Conservation (phyloP, 2,888 invertebrate genomes). For the Polylopha cassiicola region DNA sequence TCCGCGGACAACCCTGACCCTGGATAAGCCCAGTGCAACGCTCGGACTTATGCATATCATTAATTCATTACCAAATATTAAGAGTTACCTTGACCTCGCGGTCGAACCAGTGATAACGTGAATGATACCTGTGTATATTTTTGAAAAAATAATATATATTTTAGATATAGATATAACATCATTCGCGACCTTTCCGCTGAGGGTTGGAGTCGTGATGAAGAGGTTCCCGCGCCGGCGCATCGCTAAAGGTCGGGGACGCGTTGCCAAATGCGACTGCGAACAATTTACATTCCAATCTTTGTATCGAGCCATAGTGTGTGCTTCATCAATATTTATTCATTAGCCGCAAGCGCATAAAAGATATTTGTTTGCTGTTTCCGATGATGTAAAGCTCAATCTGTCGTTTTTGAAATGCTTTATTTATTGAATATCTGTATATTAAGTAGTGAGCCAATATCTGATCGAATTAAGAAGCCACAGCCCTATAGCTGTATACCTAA, state of each 20-base stretch:
- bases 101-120: constrained; percentile 67
- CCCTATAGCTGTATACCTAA: no score
- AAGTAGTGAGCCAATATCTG: no score
- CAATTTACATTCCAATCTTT: constrained; percentile 63
- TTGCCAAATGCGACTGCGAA: constrained; percentile 58
- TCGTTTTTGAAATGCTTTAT: constrained; percentile 16
- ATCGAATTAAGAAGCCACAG: no score
- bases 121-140: constrained; percentile 64
- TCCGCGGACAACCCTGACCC: constrained; percentile 37
- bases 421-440: no score
- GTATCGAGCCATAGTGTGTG: constrained; percentile 36
- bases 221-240: constrained; percentile 38
- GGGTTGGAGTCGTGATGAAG: constrained; percentile 50
- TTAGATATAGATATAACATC: constrained; percentile 29
- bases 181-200: constrained; percentile 43
- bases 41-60: constrained; percentile 62
- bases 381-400: constrained; percentile 15
- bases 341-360: constrained; percentile 21
- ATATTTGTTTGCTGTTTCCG: constrained; percentile 9
- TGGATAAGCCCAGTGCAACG: constrained; percentile 44
- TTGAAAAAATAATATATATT: constrained; percentile 29
- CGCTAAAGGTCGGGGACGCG: constrained; percentile 64
- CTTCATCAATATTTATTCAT: constrained; percentile 23
- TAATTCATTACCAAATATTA: constrained; percentile 75
- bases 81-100: constrained; percentile 68